Evolutionary conservation across 2,797 vertebrate genomes (phyloP).

Genomic region (Buphagus erythrorhynchus): DNA sequence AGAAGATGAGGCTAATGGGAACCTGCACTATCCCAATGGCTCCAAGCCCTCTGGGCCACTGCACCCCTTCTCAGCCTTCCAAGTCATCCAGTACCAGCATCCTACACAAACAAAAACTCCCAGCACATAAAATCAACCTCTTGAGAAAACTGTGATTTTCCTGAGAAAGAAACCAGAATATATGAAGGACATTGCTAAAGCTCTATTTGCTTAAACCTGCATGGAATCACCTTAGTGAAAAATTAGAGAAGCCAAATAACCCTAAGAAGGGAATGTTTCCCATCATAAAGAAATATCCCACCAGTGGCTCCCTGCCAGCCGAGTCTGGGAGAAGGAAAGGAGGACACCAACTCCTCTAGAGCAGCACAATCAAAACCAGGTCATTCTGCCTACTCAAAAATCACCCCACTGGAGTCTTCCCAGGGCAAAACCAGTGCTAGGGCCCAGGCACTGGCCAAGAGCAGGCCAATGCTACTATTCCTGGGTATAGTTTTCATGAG

Average conservation of each 20-base stretch:
- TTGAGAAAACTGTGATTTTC: not conserved
- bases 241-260: not conserved
- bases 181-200: not conserved
- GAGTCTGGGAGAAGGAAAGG: not conserved
- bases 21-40: not conserved
- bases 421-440: not conserved
- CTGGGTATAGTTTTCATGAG: not conserved
- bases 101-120: not conserved
- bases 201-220: not conserved
- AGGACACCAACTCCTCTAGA: not conserved
- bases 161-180: not conserved
- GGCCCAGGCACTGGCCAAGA: not conserved
- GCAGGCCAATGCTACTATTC: not conserved
- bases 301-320: not conserved
- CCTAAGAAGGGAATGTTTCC: not conserved
- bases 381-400: not conserved
- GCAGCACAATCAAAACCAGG: not conserved
- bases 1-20: not conserved
- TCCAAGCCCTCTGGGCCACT: not conserved
- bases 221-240: not conserved
- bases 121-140: rapidly evolving
- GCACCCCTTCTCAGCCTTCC: not conserved
- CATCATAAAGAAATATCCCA: not conserved
- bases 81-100: not conserved
- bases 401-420: not conserved